Conservation (phyloP, 2,113 vertebrate species). For the Pseudorasbora parva region DNA sequence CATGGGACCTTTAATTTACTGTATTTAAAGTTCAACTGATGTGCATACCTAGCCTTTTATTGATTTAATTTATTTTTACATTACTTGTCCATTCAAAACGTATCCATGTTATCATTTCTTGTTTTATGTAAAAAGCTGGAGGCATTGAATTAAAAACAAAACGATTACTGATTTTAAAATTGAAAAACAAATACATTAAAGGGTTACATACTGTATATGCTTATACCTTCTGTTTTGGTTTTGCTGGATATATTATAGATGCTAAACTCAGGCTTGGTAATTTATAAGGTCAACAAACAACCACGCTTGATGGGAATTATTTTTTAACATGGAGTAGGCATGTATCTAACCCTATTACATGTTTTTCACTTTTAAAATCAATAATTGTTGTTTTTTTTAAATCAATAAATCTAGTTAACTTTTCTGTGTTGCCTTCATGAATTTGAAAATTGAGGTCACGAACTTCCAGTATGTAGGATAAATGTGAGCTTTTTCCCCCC, state of each 20-base stretch:
- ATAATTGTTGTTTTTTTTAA: slow-evolving; percentile 19
- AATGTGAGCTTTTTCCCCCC: not conserved
- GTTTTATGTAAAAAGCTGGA: not conserved
- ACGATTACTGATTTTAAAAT: not conserved
- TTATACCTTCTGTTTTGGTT: not conserved
- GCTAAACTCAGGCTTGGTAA: not conserved
- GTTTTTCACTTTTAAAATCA: slow-evolving; percentile 33
- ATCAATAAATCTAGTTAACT: slow-evolving; percentile 51
- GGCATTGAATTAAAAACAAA: not conserved
- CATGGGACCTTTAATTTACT: too few relatives aligned
- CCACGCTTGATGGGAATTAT: not conserved
- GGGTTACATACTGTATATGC: not conserved
- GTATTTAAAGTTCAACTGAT: not conserved
- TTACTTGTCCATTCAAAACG: not conserved
- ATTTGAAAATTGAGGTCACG: slow-evolving; percentile 40
- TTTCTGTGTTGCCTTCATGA: slow-evolving; percentile 9
- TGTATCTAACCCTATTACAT: slow-evolving; percentile 2
- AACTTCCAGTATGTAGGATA: slow-evolving; percentile 12
- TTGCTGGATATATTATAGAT: not conserved
- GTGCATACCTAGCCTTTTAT: not conserved
- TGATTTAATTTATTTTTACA: not conserved
- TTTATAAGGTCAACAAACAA: slow-evolving; percentile 26
- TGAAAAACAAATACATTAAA: not conserved
- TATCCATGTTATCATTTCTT: not conserved
- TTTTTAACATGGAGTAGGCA: not conserved